Percentiles rank a stretch among this genome's conserved stretches.
These are phyloP conservation scores for Danaus melanippus DNA, from an alignment of 1,140 invertebrate genomes.

Conservation along the genomic window DNA sequence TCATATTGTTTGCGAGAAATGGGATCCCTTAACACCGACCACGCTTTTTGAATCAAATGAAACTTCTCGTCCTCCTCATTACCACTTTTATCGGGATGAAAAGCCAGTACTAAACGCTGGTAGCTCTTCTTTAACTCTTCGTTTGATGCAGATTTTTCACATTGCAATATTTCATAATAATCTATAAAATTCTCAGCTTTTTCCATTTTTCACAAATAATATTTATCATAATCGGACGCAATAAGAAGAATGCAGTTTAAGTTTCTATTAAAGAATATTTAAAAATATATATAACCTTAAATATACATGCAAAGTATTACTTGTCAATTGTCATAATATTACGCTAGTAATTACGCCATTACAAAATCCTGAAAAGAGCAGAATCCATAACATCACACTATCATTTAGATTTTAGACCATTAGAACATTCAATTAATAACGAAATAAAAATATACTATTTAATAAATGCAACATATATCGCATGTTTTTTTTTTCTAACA, in stretches of 20 bases:
- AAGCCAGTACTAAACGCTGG: constrained; percentile 72
- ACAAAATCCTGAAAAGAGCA: no score
- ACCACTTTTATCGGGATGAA: constrained; percentile 77
- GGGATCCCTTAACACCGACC: constrained; percentile 74
- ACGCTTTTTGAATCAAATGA: constrained; percentile 75
- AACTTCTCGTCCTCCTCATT: constrained; percentile 54
- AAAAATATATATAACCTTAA: constrained; percentile 1
- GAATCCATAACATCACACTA: no score
- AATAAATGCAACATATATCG: no score
- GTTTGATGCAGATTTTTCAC: constrained; percentile 64
- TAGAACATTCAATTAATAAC: no score
- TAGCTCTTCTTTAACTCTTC: constrained; percentile 78
- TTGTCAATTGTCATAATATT: no score
- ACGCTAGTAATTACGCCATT: no score
- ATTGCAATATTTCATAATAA: constrained; percentile 76
- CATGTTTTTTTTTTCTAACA: no score
- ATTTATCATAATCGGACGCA: background rate
- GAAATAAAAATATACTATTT: no score
- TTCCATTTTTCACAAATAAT: constrained; percentile 17
- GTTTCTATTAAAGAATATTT: background rate
- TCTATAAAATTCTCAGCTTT: constrained; percentile 33
- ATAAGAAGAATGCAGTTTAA: no score
- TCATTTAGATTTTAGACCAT: no score
- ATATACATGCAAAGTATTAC: background rate
- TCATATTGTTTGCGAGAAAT: constrained; percentile 73